A percentile compares a stretch with the other conserved stretches of the same genome.
phyloP scores from a whole-genome alignment of 1,140 invertebrate species.

The Caenorhabditis remanei region DNA sequence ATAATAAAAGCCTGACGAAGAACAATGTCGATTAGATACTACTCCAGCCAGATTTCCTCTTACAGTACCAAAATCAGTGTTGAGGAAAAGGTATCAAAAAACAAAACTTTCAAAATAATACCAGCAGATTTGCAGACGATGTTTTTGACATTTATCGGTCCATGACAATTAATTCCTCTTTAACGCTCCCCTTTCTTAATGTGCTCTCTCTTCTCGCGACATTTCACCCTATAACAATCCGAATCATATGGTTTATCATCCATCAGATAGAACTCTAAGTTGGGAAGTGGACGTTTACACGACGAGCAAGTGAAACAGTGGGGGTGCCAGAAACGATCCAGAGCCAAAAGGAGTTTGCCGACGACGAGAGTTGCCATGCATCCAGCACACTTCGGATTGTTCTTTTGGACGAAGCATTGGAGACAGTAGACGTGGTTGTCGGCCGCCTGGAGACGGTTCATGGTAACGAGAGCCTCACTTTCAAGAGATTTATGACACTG shows the following conservation, averaged over 20 bases:
- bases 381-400: slow-evolving; percentile 75
- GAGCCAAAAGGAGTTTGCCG: slow-evolving; percentile 87
- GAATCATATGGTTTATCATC: slow-evolving; percentile 80
- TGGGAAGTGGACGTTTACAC: slow-evolving; percentile 82
- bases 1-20: no score
- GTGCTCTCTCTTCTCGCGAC: slow-evolving; percentile 70
- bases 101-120: no score
- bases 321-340: slow-evolving; percentile 96
- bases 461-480: slow-evolving; percentile 72
- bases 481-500: slow-evolving; percentile 70
- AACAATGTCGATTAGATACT: no score
- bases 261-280: slow-evolving; percentile 80
- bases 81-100: no score
- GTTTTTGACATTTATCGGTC: no score
- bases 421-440: slow-evolving; percentile 73
- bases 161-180: not conserved
- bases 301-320: slow-evolving; percentile 95
- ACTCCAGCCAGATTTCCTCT: no score
- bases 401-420: slow-evolving; percentile 72
- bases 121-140: no score
- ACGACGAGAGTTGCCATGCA: slow-evolving; percentile 73
- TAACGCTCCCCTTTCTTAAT: slow-evolving; percentile 54
- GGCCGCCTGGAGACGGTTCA: slow-evolving; percentile 72
- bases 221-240: slow-evolving; percentile 74
- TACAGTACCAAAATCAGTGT: no score